Percentiles rank a stretch among this genome's conserved stretches.
phyloP scores from a whole-genome alignment of 2,797 vertebrate species.

The Furcifer pardalis region DNA sequence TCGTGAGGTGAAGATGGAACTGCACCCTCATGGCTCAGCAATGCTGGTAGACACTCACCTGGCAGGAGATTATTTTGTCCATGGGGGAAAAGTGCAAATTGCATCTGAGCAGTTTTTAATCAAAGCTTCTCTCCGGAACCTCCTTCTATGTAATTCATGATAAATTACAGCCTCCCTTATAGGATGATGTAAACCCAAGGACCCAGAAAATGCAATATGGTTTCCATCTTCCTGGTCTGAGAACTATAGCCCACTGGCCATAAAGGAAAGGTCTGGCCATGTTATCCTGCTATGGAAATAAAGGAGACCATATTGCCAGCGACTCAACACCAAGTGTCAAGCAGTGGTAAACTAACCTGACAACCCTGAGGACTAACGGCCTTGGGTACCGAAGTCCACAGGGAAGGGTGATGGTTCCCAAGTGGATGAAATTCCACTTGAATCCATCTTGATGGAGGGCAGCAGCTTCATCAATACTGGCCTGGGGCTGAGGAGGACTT shows the following conservation, averaged over 20 bases:
- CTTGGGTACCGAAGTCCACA: no score
- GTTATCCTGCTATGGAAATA: no score
- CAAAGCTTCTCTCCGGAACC: constrained; percentile 37
- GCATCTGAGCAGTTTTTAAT: constrained; percentile 58
- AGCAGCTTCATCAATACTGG: no score
- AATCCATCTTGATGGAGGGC: no score
- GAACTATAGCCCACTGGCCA: not conserved
- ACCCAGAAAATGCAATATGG: not conserved
- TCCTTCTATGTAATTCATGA: constrained; percentile 2
- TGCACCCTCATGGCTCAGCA: not conserved
- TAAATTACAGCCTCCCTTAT: not conserved
- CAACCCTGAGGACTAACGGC: no score
- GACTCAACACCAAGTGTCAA: no score
- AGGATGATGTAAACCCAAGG: not conserved
- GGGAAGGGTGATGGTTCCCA: no score
- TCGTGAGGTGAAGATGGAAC: not conserved
- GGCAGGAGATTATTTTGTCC: constrained; percentile 60
- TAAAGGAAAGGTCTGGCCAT: not conserved
- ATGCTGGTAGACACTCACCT: constrained; percentile 33
- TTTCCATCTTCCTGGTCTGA: not conserved
- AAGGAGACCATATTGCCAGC: no score
- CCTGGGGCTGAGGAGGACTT: no score
- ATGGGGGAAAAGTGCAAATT: constrained; percentile 65
- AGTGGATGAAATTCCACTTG: no score
- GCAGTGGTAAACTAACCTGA: no score